Conservation (phyloP, 2,797 vertebrate genomes). For the Enteromius paludinosus region DNA sequence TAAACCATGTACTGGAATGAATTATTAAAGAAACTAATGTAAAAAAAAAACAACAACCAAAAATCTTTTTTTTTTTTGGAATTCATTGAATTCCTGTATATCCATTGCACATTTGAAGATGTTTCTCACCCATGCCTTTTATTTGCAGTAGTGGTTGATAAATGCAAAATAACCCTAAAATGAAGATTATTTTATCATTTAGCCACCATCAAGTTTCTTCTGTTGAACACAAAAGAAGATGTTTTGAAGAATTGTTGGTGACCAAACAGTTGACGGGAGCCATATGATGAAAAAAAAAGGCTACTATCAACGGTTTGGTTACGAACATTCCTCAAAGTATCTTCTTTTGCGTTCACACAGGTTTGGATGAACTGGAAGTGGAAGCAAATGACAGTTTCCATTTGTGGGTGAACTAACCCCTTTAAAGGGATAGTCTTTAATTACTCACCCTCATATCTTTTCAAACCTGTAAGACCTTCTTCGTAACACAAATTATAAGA, state of each 20-base stretch:
- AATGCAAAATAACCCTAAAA: not conserved
- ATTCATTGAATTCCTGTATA: not conserved
- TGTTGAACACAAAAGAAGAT: not conserved
- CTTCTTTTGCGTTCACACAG: not conserved
- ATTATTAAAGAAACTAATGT: constrained; percentile 81
- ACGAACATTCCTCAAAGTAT: not conserved
- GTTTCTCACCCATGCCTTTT: constrained; percentile 10
- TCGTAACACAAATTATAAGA: not conserved
- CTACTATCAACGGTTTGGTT: not conserved
- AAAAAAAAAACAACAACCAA: constrained; percentile 33
- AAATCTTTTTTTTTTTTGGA: not conserved
- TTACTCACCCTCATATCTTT: no score
- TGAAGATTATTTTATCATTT: not conserved
- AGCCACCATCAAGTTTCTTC: not conserved
- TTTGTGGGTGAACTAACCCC: no score
- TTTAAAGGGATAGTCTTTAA: not conserved
- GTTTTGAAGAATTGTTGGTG: not conserved
- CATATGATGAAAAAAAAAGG: not conserved
- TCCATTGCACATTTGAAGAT: not conserved
- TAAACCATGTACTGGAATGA: constrained; percentile 78
- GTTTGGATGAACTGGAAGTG: not conserved
- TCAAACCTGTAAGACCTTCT: no score
- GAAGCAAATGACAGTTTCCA: no score
- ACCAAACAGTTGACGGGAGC: not conserved
- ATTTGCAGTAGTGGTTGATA: not conserved